Conservation (phyloP, 2,888 invertebrate genomes). For the Eupithecia vulgata region DNA sequence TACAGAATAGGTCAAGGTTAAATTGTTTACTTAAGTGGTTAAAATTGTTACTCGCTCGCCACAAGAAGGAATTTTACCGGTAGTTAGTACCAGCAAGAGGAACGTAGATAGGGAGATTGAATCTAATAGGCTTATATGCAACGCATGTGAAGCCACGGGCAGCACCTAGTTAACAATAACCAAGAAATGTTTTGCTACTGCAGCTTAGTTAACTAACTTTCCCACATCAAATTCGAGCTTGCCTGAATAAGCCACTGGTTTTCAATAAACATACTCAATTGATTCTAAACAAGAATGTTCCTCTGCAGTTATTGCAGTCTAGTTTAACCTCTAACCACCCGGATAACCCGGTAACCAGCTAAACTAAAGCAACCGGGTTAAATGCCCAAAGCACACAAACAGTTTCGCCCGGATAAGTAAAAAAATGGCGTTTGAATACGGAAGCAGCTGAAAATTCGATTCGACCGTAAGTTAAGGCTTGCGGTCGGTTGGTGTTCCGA, state of each 20-base stretch:
- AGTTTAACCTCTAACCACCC: neutral
- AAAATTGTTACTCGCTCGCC: too few relatives aligned
- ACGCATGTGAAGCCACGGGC: too few relatives aligned
- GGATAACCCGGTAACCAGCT: neutral
- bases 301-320: neutral
- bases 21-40: too few relatives aligned
- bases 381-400: slow-evolving; percentile 26
- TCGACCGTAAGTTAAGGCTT: slow-evolving; percentile 24
- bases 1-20: too few relatives aligned
- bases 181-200: neutral
- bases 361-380: slow-evolving; percentile 4
- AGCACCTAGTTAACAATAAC: neutral
- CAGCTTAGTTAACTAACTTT: neutral
- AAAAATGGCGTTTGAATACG: slow-evolving; percentile 38
- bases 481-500: slow-evolving; percentile 16
- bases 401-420: slow-evolving; percentile 38
- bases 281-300: neutral
- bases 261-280: neutral
- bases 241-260: neutral
- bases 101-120: too few relatives aligned
- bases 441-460: slow-evolving; percentile 25
- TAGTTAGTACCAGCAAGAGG: too few relatives aligned
- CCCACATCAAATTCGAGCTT: neutral
- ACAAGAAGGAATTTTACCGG: too few relatives aligned
- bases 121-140: too few relatives aligned